A percentile compares a stretch with the other conserved stretches of the same genome.
phyloP scores from a whole-genome alignment of 2,113 vertebrate species.

The Dromas ardeola region DNA sequence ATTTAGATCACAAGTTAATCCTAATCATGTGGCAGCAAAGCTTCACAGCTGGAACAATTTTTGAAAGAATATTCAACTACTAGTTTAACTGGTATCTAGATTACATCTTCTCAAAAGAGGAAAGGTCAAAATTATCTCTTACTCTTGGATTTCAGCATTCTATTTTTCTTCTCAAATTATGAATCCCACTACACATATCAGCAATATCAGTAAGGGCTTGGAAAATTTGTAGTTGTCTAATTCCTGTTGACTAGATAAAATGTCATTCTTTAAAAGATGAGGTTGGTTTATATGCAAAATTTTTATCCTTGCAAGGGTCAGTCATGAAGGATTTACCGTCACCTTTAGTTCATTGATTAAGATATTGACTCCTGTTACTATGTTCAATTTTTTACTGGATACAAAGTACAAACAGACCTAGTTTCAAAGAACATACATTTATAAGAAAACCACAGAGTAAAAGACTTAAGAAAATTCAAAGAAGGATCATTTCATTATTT shows the following conservation, averaged over 20 bases:
- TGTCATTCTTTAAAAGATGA: background rate
- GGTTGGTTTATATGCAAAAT: background rate
- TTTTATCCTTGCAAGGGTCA: background rate
- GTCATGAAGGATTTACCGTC: background rate
- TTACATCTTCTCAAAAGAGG: background rate
- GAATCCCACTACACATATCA: background rate
- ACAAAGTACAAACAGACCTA: background rate
- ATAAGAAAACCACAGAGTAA: background rate
- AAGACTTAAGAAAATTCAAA: background rate
- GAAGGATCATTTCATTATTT: background rate
- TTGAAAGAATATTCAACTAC: background rate
- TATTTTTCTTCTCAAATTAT: background rate
- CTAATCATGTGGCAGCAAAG: background rate
- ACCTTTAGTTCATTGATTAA: background rate
- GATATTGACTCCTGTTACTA: background rate
- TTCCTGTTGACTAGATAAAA: background rate
- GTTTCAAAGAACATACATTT: background rate
- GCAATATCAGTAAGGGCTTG: background rate
- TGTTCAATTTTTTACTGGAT: background rate
- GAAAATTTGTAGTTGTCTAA: background rate
- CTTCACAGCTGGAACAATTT: background rate
- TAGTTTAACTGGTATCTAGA: background rate
- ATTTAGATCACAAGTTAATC: constrained; percentile 50
- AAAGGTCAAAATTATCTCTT: background rate
- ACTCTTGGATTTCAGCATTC: background rate